These are phyloP conservation scores for Pterocles gutturalis DNA, from an alignment of 2,113 vertebrate genomes.

Conservation along the genomic window DNA sequence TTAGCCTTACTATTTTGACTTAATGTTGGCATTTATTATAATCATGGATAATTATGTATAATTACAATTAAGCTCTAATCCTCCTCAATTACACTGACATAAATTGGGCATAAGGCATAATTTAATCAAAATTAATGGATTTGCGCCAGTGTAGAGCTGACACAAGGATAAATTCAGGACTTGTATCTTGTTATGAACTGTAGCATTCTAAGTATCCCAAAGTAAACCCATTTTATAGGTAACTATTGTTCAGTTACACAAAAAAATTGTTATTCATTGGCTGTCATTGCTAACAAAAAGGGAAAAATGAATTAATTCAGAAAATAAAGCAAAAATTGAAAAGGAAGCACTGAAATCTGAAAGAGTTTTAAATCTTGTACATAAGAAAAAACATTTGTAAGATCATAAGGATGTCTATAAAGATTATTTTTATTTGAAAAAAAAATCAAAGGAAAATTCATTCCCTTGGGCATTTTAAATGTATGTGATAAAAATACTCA, in stretches of 20 bases:
- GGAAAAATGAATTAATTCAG: not conserved
- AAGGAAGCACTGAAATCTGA: not conserved
- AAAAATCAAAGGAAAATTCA: slow-evolving; percentile 21
- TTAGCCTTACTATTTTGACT: slow-evolving; percentile 64
- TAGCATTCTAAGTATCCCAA: not conserved
- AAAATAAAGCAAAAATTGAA: slow-evolving; percentile 12
- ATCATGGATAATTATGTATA: slow-evolving; percentile 65
- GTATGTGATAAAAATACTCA: slow-evolving; percentile 42
- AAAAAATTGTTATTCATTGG: not conserved
- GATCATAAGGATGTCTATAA: not conserved
- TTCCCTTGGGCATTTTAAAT: slow-evolving; percentile 51
- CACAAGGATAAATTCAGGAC: slow-evolving; percentile 36
- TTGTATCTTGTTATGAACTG: not conserved
- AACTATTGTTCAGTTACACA: not conserved
- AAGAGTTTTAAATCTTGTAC: not conserved
- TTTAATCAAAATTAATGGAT: slow-evolving; percentile 69
- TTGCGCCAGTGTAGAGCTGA: not conserved
- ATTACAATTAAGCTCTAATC: slow-evolving; percentile 69
- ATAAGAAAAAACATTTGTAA: not conserved
- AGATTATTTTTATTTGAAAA: not conserved
- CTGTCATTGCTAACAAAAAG: not conserved
- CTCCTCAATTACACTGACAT: slow-evolving; percentile 64
- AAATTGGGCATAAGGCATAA: slow-evolving; percentile 63
- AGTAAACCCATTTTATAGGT: not conserved
- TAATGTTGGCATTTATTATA: slow-evolving; percentile 69